Conservation (phyloP, 1,140 invertebrate species). For the Pomphorhynchus laevis region DNA sequence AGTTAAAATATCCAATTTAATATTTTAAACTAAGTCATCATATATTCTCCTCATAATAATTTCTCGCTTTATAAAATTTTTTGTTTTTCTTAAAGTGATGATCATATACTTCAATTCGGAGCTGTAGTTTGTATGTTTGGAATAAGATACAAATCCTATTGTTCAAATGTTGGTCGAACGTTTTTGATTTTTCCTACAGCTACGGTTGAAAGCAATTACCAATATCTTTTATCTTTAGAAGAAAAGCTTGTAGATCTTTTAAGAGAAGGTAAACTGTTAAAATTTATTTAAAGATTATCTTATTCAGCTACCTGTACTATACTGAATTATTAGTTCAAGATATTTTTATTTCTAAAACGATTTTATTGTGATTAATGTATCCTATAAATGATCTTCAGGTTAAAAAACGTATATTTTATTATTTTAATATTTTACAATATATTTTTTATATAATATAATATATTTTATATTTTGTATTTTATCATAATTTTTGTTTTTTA, state of each 20-base stretch:
- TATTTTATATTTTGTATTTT: too few species aligned
- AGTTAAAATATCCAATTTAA: not conserved
- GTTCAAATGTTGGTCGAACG: constrained; percentile 88
- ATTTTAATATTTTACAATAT: too few species aligned
- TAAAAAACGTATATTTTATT: too few species aligned
- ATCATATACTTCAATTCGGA: constrained; percentile 68
- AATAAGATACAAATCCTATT: constrained; percentile 73
- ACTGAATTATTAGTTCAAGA: too few species aligned
- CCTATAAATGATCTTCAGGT: too few species aligned
- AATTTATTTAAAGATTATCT: constrained; percentile 1
- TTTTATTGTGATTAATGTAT: too few species aligned
- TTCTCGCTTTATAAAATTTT: constrained; percentile 1
- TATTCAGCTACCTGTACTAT: too few species aligned
- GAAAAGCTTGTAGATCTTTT: constrained; percentile 54
- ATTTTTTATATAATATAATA: too few species aligned
- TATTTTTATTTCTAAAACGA: too few species aligned
- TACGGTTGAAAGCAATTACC: constrained; percentile 41
- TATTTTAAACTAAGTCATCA: not conserved
- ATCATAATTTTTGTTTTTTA: too few species aligned
- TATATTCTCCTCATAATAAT: not conserved
- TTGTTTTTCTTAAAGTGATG: constrained; percentile 30
- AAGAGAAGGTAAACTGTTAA: constrained; percentile 25
- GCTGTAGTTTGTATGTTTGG: constrained; percentile 74
- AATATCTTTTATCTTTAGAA: constrained; percentile 54
- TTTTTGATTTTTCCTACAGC: constrained; percentile 65